phyloP scores from a whole-genome alignment of 2,888 invertebrate species.

The Xylota sylvarum region DNA sequence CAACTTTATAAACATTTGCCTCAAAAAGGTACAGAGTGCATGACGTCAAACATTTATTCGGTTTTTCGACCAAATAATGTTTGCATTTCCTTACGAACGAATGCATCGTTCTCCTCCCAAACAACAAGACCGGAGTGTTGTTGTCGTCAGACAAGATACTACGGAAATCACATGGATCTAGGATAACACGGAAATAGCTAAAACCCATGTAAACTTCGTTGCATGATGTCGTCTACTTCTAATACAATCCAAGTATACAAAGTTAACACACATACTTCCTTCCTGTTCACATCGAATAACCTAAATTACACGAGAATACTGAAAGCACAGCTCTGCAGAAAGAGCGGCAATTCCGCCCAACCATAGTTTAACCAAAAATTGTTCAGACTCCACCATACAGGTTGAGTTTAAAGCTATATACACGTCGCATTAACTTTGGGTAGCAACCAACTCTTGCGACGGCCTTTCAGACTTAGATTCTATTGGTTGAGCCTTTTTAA shows the following conservation, averaged over 20 bases:
- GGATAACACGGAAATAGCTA: neutral
- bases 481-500: neutral
- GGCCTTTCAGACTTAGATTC: neutral
- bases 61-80: neutral
- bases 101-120: neutral
- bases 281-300: neutral
- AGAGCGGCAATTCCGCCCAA: neutral
- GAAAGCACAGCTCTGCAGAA: neutral
- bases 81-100: neutral
- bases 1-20: too few species aligned
- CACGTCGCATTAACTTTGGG: neutral
- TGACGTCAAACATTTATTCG: neutral
- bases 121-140: neutral
- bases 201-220: neutral
- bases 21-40: neutral
- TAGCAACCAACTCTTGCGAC: neutral
- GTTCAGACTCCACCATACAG: neutral
- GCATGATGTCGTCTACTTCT: neutral
- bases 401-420: neutral
- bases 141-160: neutral
- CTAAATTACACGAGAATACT: neutral
- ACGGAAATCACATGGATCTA: neutral
- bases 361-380: neutral
- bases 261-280: neutral
- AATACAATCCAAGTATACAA: neutral